Conservation (phyloP, 1,140 invertebrate genomes). For the Melipona quadrifasciata region DNA sequence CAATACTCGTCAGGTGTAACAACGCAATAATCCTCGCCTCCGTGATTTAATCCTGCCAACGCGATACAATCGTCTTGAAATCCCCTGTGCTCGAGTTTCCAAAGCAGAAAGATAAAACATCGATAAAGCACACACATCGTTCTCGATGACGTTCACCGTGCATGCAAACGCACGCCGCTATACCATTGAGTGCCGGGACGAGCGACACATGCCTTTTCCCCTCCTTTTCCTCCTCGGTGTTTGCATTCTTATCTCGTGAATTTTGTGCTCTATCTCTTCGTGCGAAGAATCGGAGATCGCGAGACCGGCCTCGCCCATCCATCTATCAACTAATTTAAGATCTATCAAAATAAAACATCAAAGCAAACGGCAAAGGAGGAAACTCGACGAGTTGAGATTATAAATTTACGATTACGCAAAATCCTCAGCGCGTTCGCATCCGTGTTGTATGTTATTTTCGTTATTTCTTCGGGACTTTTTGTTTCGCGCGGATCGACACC, state of each 20-base stretch:
- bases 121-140: constrained; percentile 77
- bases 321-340: too few relatives aligned
- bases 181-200: constrained; percentile 70
- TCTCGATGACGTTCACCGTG: constrained; percentile 71
- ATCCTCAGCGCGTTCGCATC: too few relatives aligned
- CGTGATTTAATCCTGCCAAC: constrained; percentile 2
- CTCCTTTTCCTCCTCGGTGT: background rate
- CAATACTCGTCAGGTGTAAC: background rate
- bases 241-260: constrained; percentile 18
- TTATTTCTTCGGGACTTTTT: background rate
- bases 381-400: too few relatives aligned
- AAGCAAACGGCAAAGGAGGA: fast-evolving
- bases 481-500: constrained; percentile 15
- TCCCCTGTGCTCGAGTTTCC: constrained; percentile 28
- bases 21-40: too few relatives aligned
- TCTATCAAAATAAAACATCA: background rate
- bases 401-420: too few relatives aligned
- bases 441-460: background rate
- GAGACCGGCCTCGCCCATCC: background rate
- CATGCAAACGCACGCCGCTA: constrained; percentile 66
- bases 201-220: constrained; percentile 71
- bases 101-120: constrained; percentile 67
- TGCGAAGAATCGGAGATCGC: background rate
- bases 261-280: constrained; percentile 49
- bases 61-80: constrained; percentile 15